A percentile compares a stretch with the other conserved stretches of the same genome.
Evolutionary conservation across 2,797 vertebrate genomes (phyloP).

Genomic region (Syngnathus rostellatus): DNA sequence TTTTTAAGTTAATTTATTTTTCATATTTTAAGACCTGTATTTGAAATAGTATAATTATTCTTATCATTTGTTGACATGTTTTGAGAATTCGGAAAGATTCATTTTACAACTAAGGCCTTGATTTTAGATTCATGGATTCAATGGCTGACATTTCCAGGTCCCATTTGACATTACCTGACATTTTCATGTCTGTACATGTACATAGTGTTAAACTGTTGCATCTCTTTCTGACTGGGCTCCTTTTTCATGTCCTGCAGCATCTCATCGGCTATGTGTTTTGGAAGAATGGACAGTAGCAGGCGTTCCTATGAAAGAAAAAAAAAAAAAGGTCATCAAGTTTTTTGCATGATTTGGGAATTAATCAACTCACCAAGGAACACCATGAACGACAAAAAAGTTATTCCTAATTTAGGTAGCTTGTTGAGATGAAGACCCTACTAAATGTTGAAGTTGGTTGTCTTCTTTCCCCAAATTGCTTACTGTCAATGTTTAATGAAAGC

Average conservation of each 20-base stretch:
- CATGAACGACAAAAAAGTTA: not conserved
- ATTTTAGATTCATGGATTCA: too few species aligned
- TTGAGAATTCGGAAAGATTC: too few species aligned
- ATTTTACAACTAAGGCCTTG: too few species aligned
- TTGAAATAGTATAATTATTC: too few species aligned
- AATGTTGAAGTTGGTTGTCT: not conserved
- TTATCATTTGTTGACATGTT: too few species aligned
- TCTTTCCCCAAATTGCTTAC: too few species aligned
- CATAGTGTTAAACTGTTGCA: conserved; percentile 97
- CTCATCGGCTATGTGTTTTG: conserved; percentile 93
- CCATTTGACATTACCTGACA: conserved; percentile 74
- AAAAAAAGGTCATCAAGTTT: not conserved
- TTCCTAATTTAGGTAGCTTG: not conserved
- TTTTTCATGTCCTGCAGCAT: conserved; percentile 98
- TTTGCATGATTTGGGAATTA: not conserved
- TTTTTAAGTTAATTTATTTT: too few species aligned
- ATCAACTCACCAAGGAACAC: not conserved
- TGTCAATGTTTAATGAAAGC: too few species aligned
- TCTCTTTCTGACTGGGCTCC: conserved; percentile 88
- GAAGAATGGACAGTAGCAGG: conserved; percentile 90
- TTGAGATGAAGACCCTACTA: not conserved
- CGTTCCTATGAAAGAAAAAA: conserved; percentile 71
- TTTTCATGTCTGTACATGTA: conserved; percentile 97
- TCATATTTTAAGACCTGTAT: too few species aligned
- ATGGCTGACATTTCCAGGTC: too few species aligned